Evolutionary conservation across 1,140 invertebrate genomes (phyloP), one percentile per base, ranked within the genome.

Genomic region (Ridgeia piscesae): DNA sequence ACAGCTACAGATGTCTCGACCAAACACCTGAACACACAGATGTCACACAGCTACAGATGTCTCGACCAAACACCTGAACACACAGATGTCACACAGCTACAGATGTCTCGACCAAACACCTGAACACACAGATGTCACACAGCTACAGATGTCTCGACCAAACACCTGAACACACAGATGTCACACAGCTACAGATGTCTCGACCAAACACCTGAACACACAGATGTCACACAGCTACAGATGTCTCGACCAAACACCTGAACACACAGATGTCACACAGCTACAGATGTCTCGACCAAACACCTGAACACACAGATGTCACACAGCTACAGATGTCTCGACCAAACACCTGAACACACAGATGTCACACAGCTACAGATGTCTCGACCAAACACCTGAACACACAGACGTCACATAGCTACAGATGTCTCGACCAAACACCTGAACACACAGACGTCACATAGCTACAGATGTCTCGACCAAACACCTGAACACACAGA

Each of bases 31-130:
- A 77, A 77, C 58, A 77, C 58, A 77, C 58, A 42, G 11, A 77
- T 77, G 58, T 77, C 58, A 77, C 27, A 77, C 58, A 77, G 58
- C 58, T 77, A 77, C 58, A 77, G 6, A 77, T 77, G 17, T 77
- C 58, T 77, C 2, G 17, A 77, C 58, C 58, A 77, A 77, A 77
- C 17, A 77, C 58, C 17, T 77, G 58, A 77, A 77, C 58, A 77
- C 58, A 77, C 8, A 77, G 91, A 92, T n/a, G 92, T 17, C 77
- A 92, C 92, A 34, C 35, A 89, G 88, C 89, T 88, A 27, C 50
- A 35, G 27, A 93, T 92, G 35, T 88, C 91, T 92, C 42, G 91
- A 89, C 92, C 92, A 93, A 93, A 93, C 27, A 93, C 77, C 92
- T 93, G 91, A 92, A 77, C 58, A 77, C 58, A 77, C 58, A 77